Evolutionary conservation across 2,888 invertebrate species (phyloP), one percentile per base, ranked within the genome.

Genomic region (Drosophila kambysellisi): DNA sequence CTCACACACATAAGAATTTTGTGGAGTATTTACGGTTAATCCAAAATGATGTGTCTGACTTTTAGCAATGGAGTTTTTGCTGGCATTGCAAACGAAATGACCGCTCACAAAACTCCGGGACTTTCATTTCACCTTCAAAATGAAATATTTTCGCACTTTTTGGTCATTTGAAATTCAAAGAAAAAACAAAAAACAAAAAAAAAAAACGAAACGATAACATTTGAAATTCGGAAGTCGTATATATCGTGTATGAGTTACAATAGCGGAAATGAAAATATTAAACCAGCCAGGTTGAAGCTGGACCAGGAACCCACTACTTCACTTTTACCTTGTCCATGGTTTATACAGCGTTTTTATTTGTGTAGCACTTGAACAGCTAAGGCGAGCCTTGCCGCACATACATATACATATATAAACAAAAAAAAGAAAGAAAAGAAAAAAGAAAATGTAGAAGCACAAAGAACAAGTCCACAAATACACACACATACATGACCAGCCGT

Each of bases 211-310:
- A 35, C 37, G 25, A 37, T 35, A 9, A 20, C 30, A 67, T 62
- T 50, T 62, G 33, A 53, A 70, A 72, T 35, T 58, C 78, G 79
- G 82, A 85, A 88, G 83, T 82, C 83, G 65, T 81, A 83, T 82
- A 69, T 89, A 85, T 76, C 81, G 82, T 88, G 81, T 85, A 85
- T 87, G 85, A 79, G 70, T 72, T 66, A 83, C 79, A 76, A 76
- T 65, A 77, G 80, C 83, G 88, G 90, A 89, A 90, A 88, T 88
- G 89, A 83, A 90, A 88, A 83, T 85, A 78, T 81, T 82, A 88
- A 83, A 67, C 85, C 90, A 82, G 63, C 46, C 63, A 37, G 43
- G 32, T 51, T n/a, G n/a, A 39, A 58, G 33, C 59, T 60, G 56
- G 48, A 59, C 51, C 51, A 29, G 17, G 29, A 20, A 15, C n/a